Evolutionary conservation across 2,797 vertebrate species (phyloP).

Genomic region (Diglossa cyanea): DNA sequence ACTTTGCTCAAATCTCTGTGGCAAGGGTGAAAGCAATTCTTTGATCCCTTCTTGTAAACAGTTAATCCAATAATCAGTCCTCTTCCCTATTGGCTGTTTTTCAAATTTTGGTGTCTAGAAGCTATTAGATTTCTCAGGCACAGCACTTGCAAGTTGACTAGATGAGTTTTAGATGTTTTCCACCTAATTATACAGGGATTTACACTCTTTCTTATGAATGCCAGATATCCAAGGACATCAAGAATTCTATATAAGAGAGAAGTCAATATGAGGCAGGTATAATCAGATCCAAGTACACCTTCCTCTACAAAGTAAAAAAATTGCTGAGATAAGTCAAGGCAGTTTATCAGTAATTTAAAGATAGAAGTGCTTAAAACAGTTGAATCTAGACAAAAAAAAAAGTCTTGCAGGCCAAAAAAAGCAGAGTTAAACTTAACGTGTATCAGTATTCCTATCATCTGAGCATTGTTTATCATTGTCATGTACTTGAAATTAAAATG

Average conservation of each 20-base stretch:
- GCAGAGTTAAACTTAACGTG: neutral
- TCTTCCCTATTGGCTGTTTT: neutral
- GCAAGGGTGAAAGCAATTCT: neutral
- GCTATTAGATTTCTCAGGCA: neutral
- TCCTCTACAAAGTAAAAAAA: neutral
- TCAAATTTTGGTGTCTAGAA: neutral
- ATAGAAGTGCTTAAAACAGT: neutral
- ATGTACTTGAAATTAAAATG: constrained; percentile 54
- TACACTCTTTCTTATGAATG: neutral
- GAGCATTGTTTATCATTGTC: neutral
- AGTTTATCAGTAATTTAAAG: neutral
- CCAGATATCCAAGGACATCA: neutral
- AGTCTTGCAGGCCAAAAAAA: neutral
- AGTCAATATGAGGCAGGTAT: rapidly evolving
- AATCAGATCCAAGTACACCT: neutral
- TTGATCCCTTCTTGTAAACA: neutral
- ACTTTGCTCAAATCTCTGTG: neutral
- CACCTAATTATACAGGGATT: neutral
- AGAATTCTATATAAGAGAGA: neutral
- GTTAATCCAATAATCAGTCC: neutral
- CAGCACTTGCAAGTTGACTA: neutral
- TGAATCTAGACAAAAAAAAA: neutral
- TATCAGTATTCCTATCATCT: neutral
- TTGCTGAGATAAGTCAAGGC: neutral
- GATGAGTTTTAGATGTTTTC: neutral